Evolutionary conservation across 2,797 vertebrate species (phyloP), one percentile per base, ranked within the genome.

Genomic region (Syngnathus acus): DNA sequence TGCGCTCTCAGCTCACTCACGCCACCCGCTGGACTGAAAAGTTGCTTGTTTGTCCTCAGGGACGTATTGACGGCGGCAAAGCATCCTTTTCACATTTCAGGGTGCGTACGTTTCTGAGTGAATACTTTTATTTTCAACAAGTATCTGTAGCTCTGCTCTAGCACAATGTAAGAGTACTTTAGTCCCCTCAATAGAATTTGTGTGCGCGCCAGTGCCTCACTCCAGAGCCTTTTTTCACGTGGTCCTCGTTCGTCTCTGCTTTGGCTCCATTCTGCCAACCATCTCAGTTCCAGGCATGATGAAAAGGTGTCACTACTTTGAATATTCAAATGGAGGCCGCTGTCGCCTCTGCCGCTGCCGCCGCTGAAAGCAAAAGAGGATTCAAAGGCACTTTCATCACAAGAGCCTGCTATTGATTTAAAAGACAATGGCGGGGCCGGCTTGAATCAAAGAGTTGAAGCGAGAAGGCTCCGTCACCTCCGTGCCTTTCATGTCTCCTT

Each of bases 391-490:
- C 51, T 75, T 72, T 42, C 55, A 74, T 78, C 87, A 87, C 85
- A 81, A 88, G 86, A 80, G 87, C 85, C 85, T 78, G 85, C 81
- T 87, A 79, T 86, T 86, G 86, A 76, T 73, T 78, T 67, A 74
- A 50, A 70, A 69, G 55, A 79, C 67, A 57, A 42, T 54, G 60
- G 54, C 54, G 48, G 3, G 40, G 32, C 40, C 6, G 50, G 1
- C 9, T 51, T 51, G 6, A 65, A 42, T 65, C 5, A 61, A 61
- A 65, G 51, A 45, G 62, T 9, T 40, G 72, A 73, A 65, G 69
- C 77, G 68, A 78, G 39, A 67, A 43, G n/a, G 50, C 13, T 1
- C 1, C 45, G 14, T 65, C 62, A 71, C 17, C 72, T 69, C 14
- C 5, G 13, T 16, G 45, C 45, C 10, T 39, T 19, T 72, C 55